Evolutionary conservation across 2,113 vertebrate genomes (phyloP).

Genomic region (Pao palembangensis): DNA sequence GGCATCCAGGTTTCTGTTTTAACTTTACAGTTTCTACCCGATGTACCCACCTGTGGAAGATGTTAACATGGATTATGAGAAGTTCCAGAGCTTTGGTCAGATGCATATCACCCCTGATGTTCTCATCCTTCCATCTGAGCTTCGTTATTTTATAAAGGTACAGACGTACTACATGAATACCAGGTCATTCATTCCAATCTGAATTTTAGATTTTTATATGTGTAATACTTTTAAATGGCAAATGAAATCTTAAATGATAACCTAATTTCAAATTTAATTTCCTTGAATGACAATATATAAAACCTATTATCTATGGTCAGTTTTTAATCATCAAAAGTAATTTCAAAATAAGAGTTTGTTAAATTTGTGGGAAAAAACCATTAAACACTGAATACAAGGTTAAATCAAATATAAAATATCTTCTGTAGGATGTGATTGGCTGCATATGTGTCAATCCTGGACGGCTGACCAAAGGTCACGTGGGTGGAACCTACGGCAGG

Average conservation of each 20-base stretch:
- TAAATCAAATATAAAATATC: background rate
- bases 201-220: too few species aligned
- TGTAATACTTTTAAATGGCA: too few species aligned
- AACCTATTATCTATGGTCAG: too few species aligned
- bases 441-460: conserved; percentile 91
- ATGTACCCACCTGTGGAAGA: conserved; percentile 88
- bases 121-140: conserved; percentile 84
- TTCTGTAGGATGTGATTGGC: conserved; percentile 81
- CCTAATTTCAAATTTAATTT: too few species aligned
- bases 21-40: conserved; percentile 81
- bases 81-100: conserved; percentile 69
- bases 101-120: conserved; percentile 82
- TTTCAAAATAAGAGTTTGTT: too few species aligned
- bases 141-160: conserved; percentile 92
- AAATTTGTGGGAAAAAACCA: too few species aligned
- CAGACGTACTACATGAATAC: background rate
- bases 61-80: conserved; percentile 85
- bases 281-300: too few species aligned
- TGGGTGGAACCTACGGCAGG: conserved; percentile 87
- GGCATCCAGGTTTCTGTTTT: background rate
- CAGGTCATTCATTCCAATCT: too few species aligned
- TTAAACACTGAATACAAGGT: background rate
- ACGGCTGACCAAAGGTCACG: conserved; percentile 89
- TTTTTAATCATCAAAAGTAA: too few species aligned
- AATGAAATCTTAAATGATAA: too few species aligned